These are phyloP conservation scores for Leucophenga maculata DNA, from an alignment of 2,888 invertebrate genomes.

Conservation along the genomic window DNA sequence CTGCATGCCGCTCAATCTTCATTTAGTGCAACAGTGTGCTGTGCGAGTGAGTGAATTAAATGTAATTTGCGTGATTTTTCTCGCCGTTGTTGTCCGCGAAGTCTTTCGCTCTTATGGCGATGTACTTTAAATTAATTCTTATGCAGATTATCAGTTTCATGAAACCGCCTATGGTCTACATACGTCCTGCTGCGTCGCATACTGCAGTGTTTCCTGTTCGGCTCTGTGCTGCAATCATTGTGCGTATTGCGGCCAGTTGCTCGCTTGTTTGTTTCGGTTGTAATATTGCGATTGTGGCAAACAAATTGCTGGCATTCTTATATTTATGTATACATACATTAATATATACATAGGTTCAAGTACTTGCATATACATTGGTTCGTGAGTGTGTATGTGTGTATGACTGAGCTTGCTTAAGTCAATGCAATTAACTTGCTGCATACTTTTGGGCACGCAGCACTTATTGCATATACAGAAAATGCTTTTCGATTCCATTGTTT, in stretches of 20 bases:
- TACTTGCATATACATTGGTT: too few species aligned
- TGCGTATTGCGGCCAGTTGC: conserved; percentile 13
- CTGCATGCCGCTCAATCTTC: background rate
- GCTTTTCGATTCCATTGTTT: too few species aligned
- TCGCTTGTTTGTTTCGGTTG: too few species aligned
- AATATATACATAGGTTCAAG: background rate
- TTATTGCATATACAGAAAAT: too few species aligned
- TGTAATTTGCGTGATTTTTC: conserved; percentile 11
- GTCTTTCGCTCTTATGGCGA: conserved; percentile 15
- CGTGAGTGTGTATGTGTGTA: background rate
- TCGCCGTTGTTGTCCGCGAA: conserved; percentile 12
- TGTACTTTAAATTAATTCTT: conserved; percentile 43
- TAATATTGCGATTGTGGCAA: conserved; percentile 1
- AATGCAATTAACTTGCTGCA: conserved; percentile 38
- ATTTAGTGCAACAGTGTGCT: background rate
- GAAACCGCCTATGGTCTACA: background rate
- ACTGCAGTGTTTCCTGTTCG: background rate
- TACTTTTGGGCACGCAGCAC: too few species aligned
- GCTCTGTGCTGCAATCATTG: background rate
- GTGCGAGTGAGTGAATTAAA: conserved; percentile 15
- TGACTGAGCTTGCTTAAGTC: conserved; percentile 26
- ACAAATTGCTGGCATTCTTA: conserved; percentile 10
- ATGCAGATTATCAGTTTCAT: conserved; percentile 43
- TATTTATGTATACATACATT: background rate
- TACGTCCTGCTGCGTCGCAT: background rate